These are phyloP conservation scores for Nerophis ophidion DNA, from an alignment of 2,113 vertebrate genomes.

Conservation along the genomic window DNA sequence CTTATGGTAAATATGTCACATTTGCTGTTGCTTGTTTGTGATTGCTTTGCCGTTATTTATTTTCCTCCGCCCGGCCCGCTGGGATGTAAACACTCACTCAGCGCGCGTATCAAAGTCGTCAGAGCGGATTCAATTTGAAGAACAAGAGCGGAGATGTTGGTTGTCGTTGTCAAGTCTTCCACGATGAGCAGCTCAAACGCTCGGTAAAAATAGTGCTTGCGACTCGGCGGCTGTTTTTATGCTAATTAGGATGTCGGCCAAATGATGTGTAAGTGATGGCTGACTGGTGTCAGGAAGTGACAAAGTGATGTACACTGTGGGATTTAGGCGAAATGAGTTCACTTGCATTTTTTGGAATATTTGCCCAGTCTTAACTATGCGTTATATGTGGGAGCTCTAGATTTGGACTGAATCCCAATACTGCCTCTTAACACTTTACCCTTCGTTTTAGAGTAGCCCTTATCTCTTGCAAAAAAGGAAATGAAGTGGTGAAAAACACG, in stretches of 20 bases:
- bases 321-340: neutral
- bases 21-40: constrained; percentile 66
- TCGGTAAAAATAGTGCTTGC: constrained; percentile 48
- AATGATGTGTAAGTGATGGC: constrained; percentile 39
- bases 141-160: constrained; percentile 63
- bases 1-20: constrained; percentile 73
- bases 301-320: constrained; percentile 16
- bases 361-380: too few species aligned
- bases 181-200: constrained; percentile 38
- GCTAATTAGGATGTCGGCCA: constrained; percentile 43
- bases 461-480: too few species aligned
- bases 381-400: too few species aligned
- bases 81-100: constrained; percentile 69
- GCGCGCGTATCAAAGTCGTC: constrained; percentile 64
- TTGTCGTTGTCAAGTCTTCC: constrained; percentile 60
- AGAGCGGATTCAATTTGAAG: constrained; percentile 65
- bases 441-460: too few species aligned
- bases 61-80: constrained; percentile 52
- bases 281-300: constrained; percentile 35
- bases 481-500: too few species aligned
- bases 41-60: constrained; percentile 65
- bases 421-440: too few species aligned
- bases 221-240: constrained; percentile 27
- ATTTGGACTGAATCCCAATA: too few species aligned
- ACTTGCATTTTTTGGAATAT: neutral